A percentile compares a stretch with the other conserved stretches of the same genome.
phyloP scores from a whole-genome alignment of 2,888 invertebrate genomes.

The Cheilosia vulpina region DNA sequence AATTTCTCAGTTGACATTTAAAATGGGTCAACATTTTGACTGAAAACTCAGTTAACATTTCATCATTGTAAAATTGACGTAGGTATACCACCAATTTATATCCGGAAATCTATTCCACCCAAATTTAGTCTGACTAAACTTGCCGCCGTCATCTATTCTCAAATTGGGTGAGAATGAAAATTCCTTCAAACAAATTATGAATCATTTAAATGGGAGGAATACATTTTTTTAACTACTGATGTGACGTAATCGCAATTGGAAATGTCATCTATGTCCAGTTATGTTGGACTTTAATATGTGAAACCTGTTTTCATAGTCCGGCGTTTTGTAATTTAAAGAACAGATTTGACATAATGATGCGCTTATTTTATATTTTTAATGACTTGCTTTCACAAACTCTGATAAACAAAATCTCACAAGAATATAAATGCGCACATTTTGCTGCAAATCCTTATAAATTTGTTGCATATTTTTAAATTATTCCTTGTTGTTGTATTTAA shows the following conservation, averaged over 20 bases:
- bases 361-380: constrained; percentile 13
- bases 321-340: not conserved
- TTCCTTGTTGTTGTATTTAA: constrained; percentile 21
- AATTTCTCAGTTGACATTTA: no score
- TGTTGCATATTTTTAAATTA: constrained; percentile 30
- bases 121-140: no score
- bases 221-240: not conserved
- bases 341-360: constrained; percentile 25
- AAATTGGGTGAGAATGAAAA: no score
- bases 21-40: no score
- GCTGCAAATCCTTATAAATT: not conserved
- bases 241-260: not conserved
- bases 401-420: constrained; percentile 17
- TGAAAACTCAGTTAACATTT: no score
- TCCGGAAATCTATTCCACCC: no score
- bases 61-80: no score
- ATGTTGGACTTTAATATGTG: constrained; percentile 21
- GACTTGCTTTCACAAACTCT: constrained; percentile 15
- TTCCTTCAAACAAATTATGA: not conserved
- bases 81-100: no score
- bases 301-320: constrained; percentile 8
- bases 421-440: constrained; percentile 24
- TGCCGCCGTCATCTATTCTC: no score
- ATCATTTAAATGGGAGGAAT: not conserved
- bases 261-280: constrained; percentile 26